Base-by-base conservation (phyloP, 2,888 invertebrate species). In the Thera obeliscata region DNA sequence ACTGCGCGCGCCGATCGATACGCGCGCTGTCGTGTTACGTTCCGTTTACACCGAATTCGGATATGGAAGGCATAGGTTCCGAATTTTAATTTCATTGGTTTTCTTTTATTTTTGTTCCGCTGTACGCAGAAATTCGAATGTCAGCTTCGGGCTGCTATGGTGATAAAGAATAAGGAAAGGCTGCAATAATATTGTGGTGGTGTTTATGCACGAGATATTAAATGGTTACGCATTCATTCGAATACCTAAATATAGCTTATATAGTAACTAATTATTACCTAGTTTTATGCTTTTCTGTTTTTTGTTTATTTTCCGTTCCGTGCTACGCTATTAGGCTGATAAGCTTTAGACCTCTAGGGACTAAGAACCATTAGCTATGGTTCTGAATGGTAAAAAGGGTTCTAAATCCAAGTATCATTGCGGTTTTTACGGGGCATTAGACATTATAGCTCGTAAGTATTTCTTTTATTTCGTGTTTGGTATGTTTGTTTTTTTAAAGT, bases 1-100 rank as follows among this genome's bases (percentile, higher is more conserved):
- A 93, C 93, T 92, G 86, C 67, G 78, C 80, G 89, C 90, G 87
- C 82, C 90, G 92, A 92, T 93, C 93, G 93, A 92, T 93, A 90
- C 71, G 72, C 78, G 81, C 75, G 85, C 89, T 89, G 86, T 87
- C 81, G 86, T 86, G 85, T 80, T 85, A 83, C 91, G 90, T 87
- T 87, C 84, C 88, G 87, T 88, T 87, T 83, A 80, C 84, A 82
- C 79, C 74, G 56, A 63, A 59, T 63, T 66, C 70, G 67, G 62
- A 63, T 61, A 61, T 43, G 46, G 56, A 58, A 58, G 66, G 64
- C 70, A 64, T 70, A 69, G 46, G 58, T 52, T 59, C 61, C 69
- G 7, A 65, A 69, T 69, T 69, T 62, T 7, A 56, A 56, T 65
- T 69, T 62, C 58, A 65, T 65, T 69, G 36, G 50, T 46, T 58